A percentile compares a stretch with the other conserved stretches of the same genome.
Conservation (phyloP, 2,888 invertebrate genomes). For the Drosophila bunnanda region DNA sequence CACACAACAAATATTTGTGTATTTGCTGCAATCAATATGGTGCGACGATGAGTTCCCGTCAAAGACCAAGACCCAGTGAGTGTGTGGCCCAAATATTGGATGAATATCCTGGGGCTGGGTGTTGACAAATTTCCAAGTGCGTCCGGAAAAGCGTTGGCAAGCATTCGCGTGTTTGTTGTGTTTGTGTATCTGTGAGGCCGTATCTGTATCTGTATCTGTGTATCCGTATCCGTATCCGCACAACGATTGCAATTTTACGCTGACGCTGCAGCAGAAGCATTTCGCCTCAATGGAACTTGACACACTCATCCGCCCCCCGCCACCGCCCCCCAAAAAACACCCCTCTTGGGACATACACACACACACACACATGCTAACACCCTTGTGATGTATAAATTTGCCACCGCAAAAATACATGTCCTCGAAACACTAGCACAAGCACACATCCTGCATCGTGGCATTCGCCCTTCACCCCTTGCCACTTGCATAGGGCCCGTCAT, state of each 20-base stretch:
- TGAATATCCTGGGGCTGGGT: constrained; percentile 16
- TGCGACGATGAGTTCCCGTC: constrained; percentile 26
- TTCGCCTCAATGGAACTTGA: constrained; percentile 66
- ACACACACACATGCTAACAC: not conserved
- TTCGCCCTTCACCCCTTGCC: constrained; percentile 25
- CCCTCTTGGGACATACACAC: constrained; percentile 6
- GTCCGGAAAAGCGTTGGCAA: constrained; percentile 59
- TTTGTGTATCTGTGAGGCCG: constrained; percentile 14
- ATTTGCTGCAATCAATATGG: constrained; percentile 69
- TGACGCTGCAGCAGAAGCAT: constrained; percentile 66
- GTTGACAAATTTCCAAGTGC: constrained; percentile 21
- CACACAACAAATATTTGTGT: constrained; percentile 27
- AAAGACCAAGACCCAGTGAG: constrained; percentile 50
- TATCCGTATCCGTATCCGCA: constrained; percentile 51
- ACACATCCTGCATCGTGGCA: constrained; percentile 11
- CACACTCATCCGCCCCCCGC: constrained; percentile 27
- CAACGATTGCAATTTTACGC: constrained; percentile 66
- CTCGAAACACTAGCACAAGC: constrained; percentile 56
- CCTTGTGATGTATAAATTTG: constrained; percentile 48
- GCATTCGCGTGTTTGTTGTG: constrained; percentile 28
- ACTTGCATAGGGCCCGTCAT: not conserved
- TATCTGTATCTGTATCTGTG: constrained; percentile 38
- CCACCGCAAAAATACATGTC: constrained; percentile 58
- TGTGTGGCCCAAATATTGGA: constrained; percentile 30
- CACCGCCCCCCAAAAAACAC: constrained; percentile 7